phyloP scores from a whole-genome alignment of 2,797 vertebrate genomes.

The Danio jaintianensis region DNA sequence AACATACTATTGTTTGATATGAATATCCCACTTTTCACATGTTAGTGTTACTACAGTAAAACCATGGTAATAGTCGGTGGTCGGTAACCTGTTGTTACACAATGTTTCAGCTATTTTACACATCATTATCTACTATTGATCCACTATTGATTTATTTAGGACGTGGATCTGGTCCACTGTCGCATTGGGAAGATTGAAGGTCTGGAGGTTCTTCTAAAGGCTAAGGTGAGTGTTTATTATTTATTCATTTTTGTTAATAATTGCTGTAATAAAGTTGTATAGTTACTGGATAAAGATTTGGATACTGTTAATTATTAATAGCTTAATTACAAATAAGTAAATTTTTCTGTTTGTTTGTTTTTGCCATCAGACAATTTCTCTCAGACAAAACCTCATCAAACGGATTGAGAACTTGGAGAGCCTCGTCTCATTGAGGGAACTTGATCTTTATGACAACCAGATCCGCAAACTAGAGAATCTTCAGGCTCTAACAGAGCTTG shows the following conservation, averaged over 20 bases:
- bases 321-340: neutral
- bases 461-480: conserved; percentile 94
- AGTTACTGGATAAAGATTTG: neutral
- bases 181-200: conserved; percentile 97
- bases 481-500: conserved; percentile 86
- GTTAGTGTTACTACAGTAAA: no score
- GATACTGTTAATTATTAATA: neutral
- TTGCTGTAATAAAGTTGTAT: neutral
- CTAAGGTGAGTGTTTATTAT: conserved; percentile 80
- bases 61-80: no score
- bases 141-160: conserved; percentile 73
- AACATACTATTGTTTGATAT: no score
- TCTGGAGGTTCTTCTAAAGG: conserved; percentile 94
- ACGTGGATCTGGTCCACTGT: conserved; percentile 97
- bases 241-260: no score
- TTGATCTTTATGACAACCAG: conserved; percentile 99
- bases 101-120: no score
- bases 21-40: no score
- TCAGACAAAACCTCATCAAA: conserved; percentile 97
- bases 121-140: neutral
- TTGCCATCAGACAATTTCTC: conserved; percentile 87
- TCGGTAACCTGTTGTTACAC: no score
- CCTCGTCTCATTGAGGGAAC: conserved; percentile 84
- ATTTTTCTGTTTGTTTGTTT: conserved; percentile 36
- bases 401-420: conserved; percentile 93